phyloP scores from a whole-genome alignment of 1,140 invertebrate genomes.

The Anthonomus grandis region DNA sequence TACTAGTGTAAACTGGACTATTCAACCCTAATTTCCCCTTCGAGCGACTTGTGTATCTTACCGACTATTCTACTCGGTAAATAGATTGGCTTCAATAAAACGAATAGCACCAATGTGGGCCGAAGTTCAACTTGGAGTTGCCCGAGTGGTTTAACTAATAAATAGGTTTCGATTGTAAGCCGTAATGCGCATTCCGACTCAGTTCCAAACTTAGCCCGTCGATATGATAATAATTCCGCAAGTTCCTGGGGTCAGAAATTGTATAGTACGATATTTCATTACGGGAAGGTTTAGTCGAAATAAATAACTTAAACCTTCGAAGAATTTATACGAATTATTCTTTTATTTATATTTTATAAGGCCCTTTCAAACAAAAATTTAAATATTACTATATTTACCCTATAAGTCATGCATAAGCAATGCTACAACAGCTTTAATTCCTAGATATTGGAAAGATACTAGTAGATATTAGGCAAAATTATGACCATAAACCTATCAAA shows the following conservation, averaged over 20 bases:
- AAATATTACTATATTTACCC: no score
- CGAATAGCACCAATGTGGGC: conserved; percentile 5
- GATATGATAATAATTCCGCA: conserved; percentile 4
- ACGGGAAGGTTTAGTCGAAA: not conserved
- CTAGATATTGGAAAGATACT: no score
- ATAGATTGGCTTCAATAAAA: conserved; percentile 9
- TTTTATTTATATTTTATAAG: no score
- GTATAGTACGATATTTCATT: not conserved
- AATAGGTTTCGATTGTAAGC: conserved; percentile 11
- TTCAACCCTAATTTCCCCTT: no score
- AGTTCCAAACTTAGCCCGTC: conserved; percentile 2
- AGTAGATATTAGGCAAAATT: no score
- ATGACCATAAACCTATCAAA: no score
- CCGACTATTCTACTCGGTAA: not conserved
- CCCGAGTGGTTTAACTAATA: conserved; percentile 8
- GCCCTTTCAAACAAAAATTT: no score
- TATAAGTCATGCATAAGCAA: no score
- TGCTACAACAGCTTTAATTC: no score
- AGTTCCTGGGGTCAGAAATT: conserved; percentile 1
- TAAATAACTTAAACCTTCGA: no score
- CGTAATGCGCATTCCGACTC: conserved; percentile 1
- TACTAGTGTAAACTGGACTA: no score
- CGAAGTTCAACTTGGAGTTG: conserved; percentile 2
- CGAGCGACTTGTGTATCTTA: conserved; percentile 13
- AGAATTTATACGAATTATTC: no score